phyloP scores from a whole-genome alignment of 1,140 invertebrate genomes.

The Drosophila pachea region DNA sequence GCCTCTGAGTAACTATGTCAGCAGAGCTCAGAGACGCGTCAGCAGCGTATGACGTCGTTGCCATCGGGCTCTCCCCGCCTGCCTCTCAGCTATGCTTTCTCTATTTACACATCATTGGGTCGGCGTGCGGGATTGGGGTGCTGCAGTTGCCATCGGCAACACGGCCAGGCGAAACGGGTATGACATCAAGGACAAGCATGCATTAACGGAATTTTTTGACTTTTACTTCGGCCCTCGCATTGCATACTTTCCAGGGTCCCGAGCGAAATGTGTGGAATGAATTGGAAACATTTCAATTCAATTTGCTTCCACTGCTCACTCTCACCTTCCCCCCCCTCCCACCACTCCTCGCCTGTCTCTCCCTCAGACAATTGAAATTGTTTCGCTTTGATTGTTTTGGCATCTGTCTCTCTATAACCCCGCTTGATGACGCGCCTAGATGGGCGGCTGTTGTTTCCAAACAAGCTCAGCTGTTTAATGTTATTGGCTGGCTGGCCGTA shows the following conservation, averaged over 20 bases:
- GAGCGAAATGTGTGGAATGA: background rate
- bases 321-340: too few species aligned
- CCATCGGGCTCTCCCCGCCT: background rate
- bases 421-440: constrained; percentile 1
- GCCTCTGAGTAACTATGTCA: constrained; percentile 72
- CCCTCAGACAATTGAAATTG: constrained; percentile 12
- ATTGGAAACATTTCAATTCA: constrained; percentile 12
- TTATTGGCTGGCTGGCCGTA: constrained; percentile 53
- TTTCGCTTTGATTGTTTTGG: constrained; percentile 23
- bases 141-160: constrained; percentile 8
- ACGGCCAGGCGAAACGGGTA: background rate
- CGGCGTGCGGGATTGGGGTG: background rate
- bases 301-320: constrained; percentile 6
- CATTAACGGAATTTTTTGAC: background rate
- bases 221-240: background rate
- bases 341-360: background rate
- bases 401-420: background rate
- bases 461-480: constrained; percentile 77
- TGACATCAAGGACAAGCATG: constrained; percentile 23
- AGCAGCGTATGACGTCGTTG: constrained; percentile 50
- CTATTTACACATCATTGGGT: constrained; percentile 4
- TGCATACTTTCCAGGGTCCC: constrained; percentile 26
- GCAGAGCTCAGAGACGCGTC: constrained; percentile 26
- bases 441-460: constrained; percentile 61
- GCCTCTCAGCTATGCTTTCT: background rate